phyloP scores from a whole-genome alignment of 2,888 invertebrate species.

The Villa cingulata region DNA sequence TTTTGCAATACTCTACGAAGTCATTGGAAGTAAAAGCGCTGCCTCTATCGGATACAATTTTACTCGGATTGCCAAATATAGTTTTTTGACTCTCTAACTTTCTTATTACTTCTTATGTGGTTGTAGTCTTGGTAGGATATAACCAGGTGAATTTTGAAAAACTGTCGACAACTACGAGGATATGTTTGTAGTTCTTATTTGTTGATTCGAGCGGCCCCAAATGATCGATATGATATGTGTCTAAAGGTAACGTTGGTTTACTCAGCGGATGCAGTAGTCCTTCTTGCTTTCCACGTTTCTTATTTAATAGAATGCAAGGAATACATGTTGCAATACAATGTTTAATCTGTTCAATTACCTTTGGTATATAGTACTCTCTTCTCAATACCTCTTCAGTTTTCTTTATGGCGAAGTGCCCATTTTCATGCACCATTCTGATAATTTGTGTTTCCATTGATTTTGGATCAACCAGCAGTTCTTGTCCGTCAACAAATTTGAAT shows the following conservation, averaged over 20 bases:
- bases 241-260: slow-evolving; percentile 21
- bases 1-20: too few relatives aligned
- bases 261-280: slow-evolving; percentile 22
- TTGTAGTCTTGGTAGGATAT: too few relatives aligned
- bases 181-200: too few relatives aligned
- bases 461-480: too few relatives aligned
- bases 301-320: slow-evolving; percentile 9
- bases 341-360: slow-evolving; percentile 10
- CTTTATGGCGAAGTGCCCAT: slow-evolving; percentile 8
- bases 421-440: slow-evolving; percentile 2
- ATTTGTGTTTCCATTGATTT: too few relatives aligned
- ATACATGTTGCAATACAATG: slow-evolving; percentile 10
- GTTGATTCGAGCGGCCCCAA: too few relatives aligned
- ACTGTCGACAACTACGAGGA: background rate
- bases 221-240: slow-evolving; percentile 23
- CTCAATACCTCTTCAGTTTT: slow-evolving; percentile 7
- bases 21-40: too few relatives aligned
- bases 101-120: too few relatives aligned
- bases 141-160: background rate
- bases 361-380: slow-evolving; percentile 10
- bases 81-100: too few relatives aligned
- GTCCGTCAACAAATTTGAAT: too few relatives aligned
- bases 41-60: too few relatives aligned
- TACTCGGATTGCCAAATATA: too few relatives aligned
- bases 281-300: slow-evolving; percentile 23